These are phyloP conservation scores for Salvelinus sp. DNA, from an alignment of 2,113 vertebrate species.

Conservation along the genomic window DNA sequence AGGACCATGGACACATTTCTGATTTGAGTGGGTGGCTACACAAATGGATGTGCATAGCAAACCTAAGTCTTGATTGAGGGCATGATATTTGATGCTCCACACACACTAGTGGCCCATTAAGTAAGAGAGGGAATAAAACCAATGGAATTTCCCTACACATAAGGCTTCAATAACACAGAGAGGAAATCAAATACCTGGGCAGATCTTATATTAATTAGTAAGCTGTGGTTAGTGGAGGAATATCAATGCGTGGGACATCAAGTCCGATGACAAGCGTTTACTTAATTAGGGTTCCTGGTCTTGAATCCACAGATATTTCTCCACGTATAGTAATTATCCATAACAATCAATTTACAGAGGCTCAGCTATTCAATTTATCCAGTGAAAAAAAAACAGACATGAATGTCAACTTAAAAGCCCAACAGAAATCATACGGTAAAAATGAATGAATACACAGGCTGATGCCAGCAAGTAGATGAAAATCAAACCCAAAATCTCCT, in stretches of 20 bases:
- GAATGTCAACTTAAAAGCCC: constrained; percentile 45
- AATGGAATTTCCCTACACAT: constrained; percentile 1
- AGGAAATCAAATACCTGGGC: constrained; percentile 13
- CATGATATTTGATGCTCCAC: not conserved
- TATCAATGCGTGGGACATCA: constrained; percentile 39
- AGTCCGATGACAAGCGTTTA: constrained; percentile 47
- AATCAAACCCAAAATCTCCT: not conserved
- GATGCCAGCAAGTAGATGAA: constrained; percentile 31
- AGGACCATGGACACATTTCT: not conserved
- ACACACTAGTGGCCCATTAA: not conserved
- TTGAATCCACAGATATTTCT: constrained; percentile 25
- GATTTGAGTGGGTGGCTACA: not conserved
- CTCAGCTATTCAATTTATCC: constrained; percentile 36
- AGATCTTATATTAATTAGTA: constrained; percentile 36
- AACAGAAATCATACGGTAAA: constrained; percentile 29
- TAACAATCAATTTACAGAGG: constrained; percentile 39
- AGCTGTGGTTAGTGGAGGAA: constrained; percentile 37
- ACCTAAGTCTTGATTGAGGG: not conserved
- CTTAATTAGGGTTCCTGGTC: constrained; percentile 44
- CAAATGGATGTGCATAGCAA: not conserved
- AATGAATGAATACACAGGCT: constrained; percentile 39
- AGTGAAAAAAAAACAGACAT: constrained; percentile 25
- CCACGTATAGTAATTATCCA: constrained; percentile 46
- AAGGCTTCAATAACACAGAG: constrained; percentile 12
- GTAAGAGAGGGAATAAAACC: not conserved